Conservation (phyloP, 1,140 invertebrate genomes). For the Pteromalus puparum region DNA sequence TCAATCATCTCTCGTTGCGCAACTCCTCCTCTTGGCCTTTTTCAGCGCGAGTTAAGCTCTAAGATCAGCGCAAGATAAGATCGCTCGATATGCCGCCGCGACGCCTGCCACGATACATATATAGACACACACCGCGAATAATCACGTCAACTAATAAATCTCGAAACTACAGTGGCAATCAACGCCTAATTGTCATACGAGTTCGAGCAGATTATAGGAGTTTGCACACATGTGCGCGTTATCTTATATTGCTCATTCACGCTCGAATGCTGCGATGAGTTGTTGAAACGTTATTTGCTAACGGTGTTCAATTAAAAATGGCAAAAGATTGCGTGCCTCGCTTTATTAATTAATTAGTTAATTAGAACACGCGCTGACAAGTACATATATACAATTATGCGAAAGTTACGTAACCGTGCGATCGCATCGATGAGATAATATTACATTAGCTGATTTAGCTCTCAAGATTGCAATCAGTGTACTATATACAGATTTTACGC, state of each 20-base stretch:
- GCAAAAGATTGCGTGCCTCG: no score
- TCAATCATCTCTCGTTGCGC: slow-evolving; percentile 18
- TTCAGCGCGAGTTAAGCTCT: not conserved
- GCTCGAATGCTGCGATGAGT: not conserved
- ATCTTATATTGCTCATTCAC: not conserved
- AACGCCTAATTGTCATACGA: not conserved
- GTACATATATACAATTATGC: no score
- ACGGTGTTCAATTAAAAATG: not conserved
- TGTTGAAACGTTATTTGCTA: not conserved
- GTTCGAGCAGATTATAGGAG: not conserved
- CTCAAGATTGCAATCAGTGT: no score
- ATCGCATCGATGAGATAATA: no score
- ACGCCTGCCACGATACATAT: not conserved
- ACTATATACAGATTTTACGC: no score
- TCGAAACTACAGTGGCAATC: not conserved
- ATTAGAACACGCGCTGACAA: no score
- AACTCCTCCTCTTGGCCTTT: not conserved
- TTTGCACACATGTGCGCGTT: not conserved
- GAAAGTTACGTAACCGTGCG: no score
- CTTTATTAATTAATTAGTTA: no score
- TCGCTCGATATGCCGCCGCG: not conserved
- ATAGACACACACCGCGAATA: not conserved
- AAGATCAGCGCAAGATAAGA: slow-evolving; percentile 25
- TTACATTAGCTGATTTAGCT: no score
- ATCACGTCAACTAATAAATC: slow-evolving; percentile 3